A percentile compares a stretch with the other conserved stretches of the same genome.
Evolutionary conservation across 2,797 vertebrate genomes (phyloP).

Genomic region (Crocidura indochinensis): DNA sequence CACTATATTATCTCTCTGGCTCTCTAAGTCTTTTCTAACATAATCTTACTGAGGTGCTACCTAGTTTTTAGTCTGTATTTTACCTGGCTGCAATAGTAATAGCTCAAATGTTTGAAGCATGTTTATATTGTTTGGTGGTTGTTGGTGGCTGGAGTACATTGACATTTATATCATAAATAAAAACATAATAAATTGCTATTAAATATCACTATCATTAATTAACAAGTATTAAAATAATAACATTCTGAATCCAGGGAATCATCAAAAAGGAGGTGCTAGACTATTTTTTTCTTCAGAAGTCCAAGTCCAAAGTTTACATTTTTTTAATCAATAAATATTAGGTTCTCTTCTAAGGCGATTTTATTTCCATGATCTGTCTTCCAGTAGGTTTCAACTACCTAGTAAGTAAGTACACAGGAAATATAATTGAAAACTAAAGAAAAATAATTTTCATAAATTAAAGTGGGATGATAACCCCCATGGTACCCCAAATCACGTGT

Average conservation of each 20-base stretch:
- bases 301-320: constrained; percentile 43
- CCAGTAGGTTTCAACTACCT: neutral
- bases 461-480: neutral
- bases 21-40: constrained; percentile 37
- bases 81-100: neutral
- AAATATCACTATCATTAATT: neutral
- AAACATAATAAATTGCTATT: constrained; percentile 41
- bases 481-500: neutral
- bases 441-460: neutral
- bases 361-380: constrained; percentile 2
- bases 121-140: neutral
- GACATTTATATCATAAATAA: neutral
- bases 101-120: neutral
- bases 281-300: constrained; percentile 21
- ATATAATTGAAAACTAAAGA: constrained; percentile 2
- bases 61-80: neutral
- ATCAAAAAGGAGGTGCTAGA: neutral
- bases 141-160: neutral
- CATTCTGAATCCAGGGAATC: neutral
- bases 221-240: constrained; percentile 2
- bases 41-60: neutral
- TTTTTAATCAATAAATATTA: constrained; percentile 38
- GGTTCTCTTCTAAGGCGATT: neutral
- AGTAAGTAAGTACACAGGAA: neutral
- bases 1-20: neutral